Conservation (phyloP, 1,140 invertebrate species). For the Ceratoteleas bidentatus region DNA sequence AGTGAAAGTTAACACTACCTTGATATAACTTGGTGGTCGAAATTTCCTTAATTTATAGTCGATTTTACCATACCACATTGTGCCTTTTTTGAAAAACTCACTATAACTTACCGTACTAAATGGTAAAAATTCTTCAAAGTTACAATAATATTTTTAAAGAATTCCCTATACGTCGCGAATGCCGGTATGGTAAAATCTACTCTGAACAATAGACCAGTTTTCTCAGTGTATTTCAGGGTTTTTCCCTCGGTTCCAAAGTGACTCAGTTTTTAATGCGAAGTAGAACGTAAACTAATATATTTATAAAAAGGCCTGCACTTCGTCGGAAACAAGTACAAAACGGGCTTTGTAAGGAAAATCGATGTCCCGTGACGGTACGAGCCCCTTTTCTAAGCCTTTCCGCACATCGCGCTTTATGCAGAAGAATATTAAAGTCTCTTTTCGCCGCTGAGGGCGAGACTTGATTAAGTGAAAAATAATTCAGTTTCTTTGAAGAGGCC, state of each 20-base stretch:
- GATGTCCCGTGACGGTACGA: conserved; percentile 12
- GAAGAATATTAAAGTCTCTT: conserved; percentile 40
- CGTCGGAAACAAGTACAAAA: conserved; percentile 30
- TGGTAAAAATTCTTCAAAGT: too few relatives aligned
- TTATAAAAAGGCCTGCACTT: conserved; percentile 29
- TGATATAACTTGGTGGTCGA: too few relatives aligned
- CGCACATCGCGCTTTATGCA: conserved; percentile 32
- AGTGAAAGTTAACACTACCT: too few relatives aligned
- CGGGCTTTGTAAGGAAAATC: conserved; percentile 27
- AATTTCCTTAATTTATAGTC: too few relatives aligned
- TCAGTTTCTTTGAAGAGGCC: conserved; percentile 30
- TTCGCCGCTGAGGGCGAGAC: conserved; percentile 8
- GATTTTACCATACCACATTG: too few relatives aligned
- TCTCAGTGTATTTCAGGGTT: not conserved
- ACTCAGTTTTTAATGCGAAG: conserved; percentile 10
- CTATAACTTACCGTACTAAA: too few relatives aligned
- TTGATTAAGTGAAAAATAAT: conserved; percentile 57
- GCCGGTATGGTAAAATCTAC: not conserved
- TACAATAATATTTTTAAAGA: too few relatives aligned
- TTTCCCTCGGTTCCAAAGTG: not conserved
- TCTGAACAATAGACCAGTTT: not conserved
- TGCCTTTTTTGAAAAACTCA: too few relatives aligned
- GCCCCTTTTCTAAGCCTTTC: conserved; percentile 23
- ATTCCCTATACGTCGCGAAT: too few relatives aligned
- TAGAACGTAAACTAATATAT: conserved; percentile 17